A percentile compares a stretch with the other conserved stretches of the same genome.
phyloP scores from a whole-genome alignment of 2,797 vertebrate genomes.

The Hypotaenidia philippensis region DNA sequence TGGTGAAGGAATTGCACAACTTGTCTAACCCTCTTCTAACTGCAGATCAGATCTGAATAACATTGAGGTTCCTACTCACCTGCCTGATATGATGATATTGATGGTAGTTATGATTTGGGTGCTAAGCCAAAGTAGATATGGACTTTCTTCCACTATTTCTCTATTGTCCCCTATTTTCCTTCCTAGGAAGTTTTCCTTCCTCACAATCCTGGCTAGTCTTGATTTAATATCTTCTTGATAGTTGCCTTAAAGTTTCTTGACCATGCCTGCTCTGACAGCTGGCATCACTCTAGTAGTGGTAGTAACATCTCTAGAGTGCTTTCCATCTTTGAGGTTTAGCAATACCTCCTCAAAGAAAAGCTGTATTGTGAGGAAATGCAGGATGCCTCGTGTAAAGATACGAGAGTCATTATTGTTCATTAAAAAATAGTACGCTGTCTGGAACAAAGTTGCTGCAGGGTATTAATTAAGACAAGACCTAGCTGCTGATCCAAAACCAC shows the following conservation, averaged over 20 bases:
- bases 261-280: neutral
- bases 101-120: neutral
- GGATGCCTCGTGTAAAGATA: neutral
- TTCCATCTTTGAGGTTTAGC: slow-evolving; percentile 33
- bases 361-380: slow-evolving; percentile 8
- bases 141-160: neutral
- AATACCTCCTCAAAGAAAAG: slow-evolving; percentile 35
- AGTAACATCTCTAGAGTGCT: neutral
- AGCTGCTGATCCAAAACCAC: slow-evolving; percentile 42
- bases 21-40: neutral
- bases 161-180: neutral
- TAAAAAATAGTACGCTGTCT: slow-evolving; percentile 37
- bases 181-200: neutral
- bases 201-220: neutral
- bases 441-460: slow-evolving; percentile 21
- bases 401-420: neutral
- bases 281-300: neutral
- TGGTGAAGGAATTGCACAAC: neutral
- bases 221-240: neutral
- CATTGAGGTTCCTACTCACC: neutral
- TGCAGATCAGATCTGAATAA: neutral
- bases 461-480: slow-evolving; percentile 31
- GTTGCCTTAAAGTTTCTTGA: neutral
- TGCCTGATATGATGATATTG: neutral
- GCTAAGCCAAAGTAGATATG: neutral